Evolutionary conservation across 2,113 vertebrate species (phyloP).

Genomic region (Heteronetta atricapilla): DNA sequence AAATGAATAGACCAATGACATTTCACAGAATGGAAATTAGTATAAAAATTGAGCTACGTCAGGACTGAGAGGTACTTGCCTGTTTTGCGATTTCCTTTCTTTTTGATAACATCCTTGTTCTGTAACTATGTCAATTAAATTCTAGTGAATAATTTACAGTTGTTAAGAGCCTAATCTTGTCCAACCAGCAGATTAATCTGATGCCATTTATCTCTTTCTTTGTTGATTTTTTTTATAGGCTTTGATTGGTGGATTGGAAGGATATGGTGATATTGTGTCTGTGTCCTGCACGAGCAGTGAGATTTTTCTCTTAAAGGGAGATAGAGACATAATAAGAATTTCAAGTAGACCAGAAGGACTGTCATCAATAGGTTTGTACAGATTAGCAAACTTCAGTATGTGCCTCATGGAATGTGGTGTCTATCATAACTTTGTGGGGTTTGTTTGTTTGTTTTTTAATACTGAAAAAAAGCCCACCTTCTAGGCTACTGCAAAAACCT

Average conservation of each 20-base stretch:
- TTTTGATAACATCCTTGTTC: not conserved
- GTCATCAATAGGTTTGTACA: slow-evolving; percentile 81
- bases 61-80: not conserved
- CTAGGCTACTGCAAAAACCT: not conserved
- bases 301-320: slow-evolving; percentile 95
- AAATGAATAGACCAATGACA: not conserved
- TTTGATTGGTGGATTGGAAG: slow-evolving; percentile 91
- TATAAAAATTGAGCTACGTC: not conserved
- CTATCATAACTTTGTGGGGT: not conserved
- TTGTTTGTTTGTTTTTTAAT: not conserved
- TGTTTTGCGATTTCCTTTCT: not conserved
- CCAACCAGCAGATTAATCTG: not conserved
- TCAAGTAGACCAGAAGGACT: slow-evolving; percentile 89
- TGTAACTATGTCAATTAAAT: not conserved
- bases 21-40: not conserved
- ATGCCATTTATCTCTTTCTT: slow-evolving; percentile 1
- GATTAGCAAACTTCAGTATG: not conserved
- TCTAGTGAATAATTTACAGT: not conserved
- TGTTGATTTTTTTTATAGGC: slow-evolving; percentile 75
- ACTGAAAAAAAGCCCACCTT: not conserved
- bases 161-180: not conserved
- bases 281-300: slow-evolving; percentile 94
- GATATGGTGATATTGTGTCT: slow-evolving; percentile 92
- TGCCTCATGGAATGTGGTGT: not conserved
- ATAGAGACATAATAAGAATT: slow-evolving; percentile 92